A percentile compares a stretch with the other conserved stretches of the same genome.
These are phyloP conservation scores for Apis florea DNA, from an alignment of 1,140 invertebrate genomes.

Conservation along the genomic window DNA sequence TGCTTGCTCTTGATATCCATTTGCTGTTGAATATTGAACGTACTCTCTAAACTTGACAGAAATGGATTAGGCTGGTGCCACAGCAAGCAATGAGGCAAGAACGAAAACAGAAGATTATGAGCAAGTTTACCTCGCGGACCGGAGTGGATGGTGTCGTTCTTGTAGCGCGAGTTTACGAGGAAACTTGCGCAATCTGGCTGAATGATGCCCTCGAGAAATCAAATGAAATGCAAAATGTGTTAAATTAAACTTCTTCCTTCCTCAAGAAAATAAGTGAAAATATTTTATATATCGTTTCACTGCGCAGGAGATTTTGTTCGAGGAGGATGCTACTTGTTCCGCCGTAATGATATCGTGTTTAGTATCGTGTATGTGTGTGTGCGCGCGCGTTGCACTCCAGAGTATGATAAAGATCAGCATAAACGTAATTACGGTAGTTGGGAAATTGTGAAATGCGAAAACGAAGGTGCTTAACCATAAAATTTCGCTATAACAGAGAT, in stretches of 20 bases:
- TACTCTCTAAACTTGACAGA: background rate
- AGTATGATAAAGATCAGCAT: no score
- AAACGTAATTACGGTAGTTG: no score
- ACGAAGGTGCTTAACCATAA: no score
- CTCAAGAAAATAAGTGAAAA: background rate
- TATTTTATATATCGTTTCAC: background rate
- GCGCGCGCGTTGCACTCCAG: no score
- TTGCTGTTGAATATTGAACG: constrained; percentile 3
- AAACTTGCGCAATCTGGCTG: background rate
- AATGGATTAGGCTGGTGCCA: background rate
- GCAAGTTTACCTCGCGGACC: background rate
- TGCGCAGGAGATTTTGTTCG: background rate
- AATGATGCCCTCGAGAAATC: background rate
- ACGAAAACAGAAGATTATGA: constrained; percentile 6
- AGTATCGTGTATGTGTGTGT: no score
- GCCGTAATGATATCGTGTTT: no score
- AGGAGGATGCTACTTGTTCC: background rate
- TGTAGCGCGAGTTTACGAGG: background rate
- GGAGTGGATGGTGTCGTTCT: background rate
- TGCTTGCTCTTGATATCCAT: background rate
- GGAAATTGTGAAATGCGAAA: no score
- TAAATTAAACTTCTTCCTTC: background rate
- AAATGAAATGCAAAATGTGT: constrained; percentile 1
- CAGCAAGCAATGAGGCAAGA: background rate
- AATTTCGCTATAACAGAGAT: no score